Evolutionary conservation across 2,888 invertebrate genomes (phyloP).

Genomic region (Meandrusa payeni): DNA sequence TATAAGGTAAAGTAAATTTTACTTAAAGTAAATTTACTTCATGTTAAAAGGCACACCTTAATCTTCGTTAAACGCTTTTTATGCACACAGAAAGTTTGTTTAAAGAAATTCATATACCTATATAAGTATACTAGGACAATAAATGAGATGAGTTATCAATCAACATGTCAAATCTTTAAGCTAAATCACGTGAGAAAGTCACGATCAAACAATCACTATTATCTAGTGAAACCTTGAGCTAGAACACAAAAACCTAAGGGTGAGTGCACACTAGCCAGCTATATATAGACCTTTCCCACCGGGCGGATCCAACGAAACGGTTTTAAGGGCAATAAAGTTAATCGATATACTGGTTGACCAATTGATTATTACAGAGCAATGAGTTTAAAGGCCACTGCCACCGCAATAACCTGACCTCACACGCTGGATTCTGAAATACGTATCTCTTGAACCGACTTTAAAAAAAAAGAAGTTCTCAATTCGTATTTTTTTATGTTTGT

Average conservation of each 20-base stretch:
- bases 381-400: conserved; percentile 50
- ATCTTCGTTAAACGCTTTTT: no score
- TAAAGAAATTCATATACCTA: no score
- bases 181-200: conserved; percentile 16
- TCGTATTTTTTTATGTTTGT: no score
- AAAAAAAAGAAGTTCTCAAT: no score
- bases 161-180: conserved; percentile 15
- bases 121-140: no score
- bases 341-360: conserved; percentile 54
- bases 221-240: conserved; percentile 15
- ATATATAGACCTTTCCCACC: conserved; percentile 62
- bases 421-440: no score
- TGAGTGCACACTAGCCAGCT: conserved; percentile 48
- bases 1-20: no score
- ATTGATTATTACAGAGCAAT: conserved; percentile 55
- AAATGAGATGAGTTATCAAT: conserved; percentile 12
- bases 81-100: no score
- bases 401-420: conserved; percentile 25
- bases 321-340: conserved; percentile 51
- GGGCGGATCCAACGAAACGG: conserved; percentile 45
- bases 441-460: no score
- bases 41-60: no score
- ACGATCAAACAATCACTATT: conserved; percentile 10
- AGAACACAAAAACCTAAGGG: conserved; percentile 38
- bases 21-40: no score